phyloP scores from a whole-genome alignment of 2,888 invertebrate species.

The Heterodera filipjevi region DNA sequence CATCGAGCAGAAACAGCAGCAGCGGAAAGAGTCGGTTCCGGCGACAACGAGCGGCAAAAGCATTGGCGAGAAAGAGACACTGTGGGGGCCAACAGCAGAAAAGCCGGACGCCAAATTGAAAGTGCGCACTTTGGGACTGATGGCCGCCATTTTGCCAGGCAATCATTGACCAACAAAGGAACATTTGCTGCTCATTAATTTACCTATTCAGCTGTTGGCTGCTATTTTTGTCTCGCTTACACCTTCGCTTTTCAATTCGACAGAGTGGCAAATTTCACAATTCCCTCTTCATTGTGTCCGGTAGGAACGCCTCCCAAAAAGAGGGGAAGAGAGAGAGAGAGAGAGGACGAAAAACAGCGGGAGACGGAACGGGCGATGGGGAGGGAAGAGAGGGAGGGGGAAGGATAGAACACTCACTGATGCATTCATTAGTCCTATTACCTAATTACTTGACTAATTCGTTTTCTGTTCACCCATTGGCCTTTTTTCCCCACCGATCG shows the following conservation, averaged over 20 bases:
- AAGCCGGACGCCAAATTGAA: constrained; percentile 29
- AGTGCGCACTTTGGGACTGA: constrained; percentile 22
- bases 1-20: neutral
- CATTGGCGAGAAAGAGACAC: neutral
- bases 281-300: constrained; percentile 49
- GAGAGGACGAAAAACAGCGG: neutral
- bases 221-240: constrained; percentile 59
- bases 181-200: constrained; percentile 18
- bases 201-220: constrained; percentile 56
- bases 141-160: constrained; percentile 27
- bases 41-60: neutral
- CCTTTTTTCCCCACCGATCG: neutral
- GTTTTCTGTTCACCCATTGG: too few species aligned
- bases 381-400: too few species aligned
- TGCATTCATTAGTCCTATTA: too few species aligned
- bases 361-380: too few species aligned
- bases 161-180: neutral
- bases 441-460: too few species aligned
- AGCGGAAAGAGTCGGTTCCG: neutral
- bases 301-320: constrained; percentile 17
- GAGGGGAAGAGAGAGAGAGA: too few species aligned
- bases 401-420: too few species aligned
- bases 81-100: neutral
- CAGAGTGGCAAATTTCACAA: constrained; percentile 53
- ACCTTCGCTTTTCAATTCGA: constrained; percentile 58